Conservation (phyloP, 2,888 invertebrate genomes). For the Andrena camellia region DNA sequence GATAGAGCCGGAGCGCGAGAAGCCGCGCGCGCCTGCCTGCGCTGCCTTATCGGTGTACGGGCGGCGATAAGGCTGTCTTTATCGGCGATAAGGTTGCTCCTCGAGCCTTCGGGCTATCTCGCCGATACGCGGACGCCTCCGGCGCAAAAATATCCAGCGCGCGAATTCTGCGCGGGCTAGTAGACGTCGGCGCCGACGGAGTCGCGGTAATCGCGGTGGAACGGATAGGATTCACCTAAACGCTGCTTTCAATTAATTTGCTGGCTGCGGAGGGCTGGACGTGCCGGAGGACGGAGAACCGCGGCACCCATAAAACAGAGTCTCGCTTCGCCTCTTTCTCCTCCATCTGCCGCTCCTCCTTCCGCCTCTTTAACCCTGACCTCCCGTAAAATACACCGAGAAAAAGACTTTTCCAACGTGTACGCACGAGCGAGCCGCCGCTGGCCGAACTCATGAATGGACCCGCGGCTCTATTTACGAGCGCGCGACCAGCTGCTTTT, state of each 20-base stretch:
- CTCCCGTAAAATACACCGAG: constrained; percentile 80
- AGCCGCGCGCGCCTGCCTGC: constrained; percentile 10
- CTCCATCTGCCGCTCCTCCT: constrained; percentile 54
- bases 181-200: background rate
- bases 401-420: constrained; percentile 82
- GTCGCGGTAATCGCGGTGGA: background rate
- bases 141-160: background rate
- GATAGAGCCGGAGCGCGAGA: constrained; percentile 30
- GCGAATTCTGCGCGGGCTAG: constrained; percentile 4
- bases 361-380: constrained; percentile 82
- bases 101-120: constrained; percentile 59
- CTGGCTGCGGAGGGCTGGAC: constrained; percentile 49
- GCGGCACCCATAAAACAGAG: constrained; percentile 70
- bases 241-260: constrained; percentile 60
- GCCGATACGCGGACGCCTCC: background rate
- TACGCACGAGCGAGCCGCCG: constrained; percentile 77
- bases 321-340: constrained; percentile 50
- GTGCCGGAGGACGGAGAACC: constrained; percentile 49
- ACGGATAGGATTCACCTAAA: constrained; percentile 43
- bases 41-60: constrained; percentile 64
- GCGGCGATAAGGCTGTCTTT: constrained; percentile 70
- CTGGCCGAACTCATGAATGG: constrained; percentile 81
- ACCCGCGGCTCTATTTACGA: constrained; percentile 79
- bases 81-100: constrained; percentile 72
- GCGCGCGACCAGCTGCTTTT: constrained; percentile 73